Evolutionary conservation across 2,113 vertebrate species (phyloP), one percentile per base, ranked within the genome.

Genomic region (Panthera uncia): DNA sequence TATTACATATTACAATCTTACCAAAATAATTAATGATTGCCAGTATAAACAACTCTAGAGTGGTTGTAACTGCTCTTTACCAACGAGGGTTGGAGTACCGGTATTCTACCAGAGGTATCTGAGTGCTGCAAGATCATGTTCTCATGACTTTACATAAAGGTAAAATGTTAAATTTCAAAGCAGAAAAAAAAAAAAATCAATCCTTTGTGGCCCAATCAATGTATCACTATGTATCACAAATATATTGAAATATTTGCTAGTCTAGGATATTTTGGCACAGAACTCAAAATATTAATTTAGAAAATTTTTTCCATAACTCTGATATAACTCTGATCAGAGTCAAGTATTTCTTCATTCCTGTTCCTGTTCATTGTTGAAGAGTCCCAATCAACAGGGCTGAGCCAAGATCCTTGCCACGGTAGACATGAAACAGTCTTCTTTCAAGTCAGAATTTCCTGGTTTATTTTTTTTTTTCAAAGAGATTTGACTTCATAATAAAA

Each of bases 281-380:
- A 89, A 91, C 25, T 76, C 74, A 87, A 94, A 96, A 87, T 81
- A 81, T 5, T 66, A 89, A 86, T 95, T 85, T 87, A 66, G 50
- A 93, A 89, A 12, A 68, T 48, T 8, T 63, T 88, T 89, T 41
- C 25, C 1, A 14, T 25, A 96, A 81, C 18, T 84, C 8, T 65
- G 4, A 36, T 48, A 41, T 9, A 96, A 84, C 33, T 83, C 7
- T 80, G 6, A n/a, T 91, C 52, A 78, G 15, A 76, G 33, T 61
- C 13, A 85, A 45, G 14, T 38, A 74, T 76, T 78, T 95, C 91
- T 86, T 90, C 29, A 86, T 83, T 94, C 27, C 19, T 5, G 63
- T 45, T 89, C 27, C 19, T 50, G 16, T 55, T 96, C 16, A 80
- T 16, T 65, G 45, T 1, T 79, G 14, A 73, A 85, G 78, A 86